A percentile compares a stretch with the other conserved stretches of the same genome.
Evolutionary conservation across 2,797 vertebrate genomes (phyloP).

Genomic region (Lepidocolaptes lacrymiger): DNA sequence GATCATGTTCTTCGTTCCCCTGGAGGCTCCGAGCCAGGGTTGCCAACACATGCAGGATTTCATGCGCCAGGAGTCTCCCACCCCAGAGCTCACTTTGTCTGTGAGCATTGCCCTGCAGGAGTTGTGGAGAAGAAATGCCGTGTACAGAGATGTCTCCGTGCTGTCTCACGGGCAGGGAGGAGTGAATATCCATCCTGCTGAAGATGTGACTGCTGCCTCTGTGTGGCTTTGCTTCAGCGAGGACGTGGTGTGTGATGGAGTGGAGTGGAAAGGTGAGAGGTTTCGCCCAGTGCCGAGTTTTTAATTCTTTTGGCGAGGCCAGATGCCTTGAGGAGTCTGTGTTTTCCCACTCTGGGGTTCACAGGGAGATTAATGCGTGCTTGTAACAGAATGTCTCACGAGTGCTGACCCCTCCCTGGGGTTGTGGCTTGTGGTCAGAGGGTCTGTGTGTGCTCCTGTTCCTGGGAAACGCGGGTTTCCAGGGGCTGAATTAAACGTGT

Average conservation of each 20-base stretch:
- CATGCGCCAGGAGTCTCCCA: not conserved
- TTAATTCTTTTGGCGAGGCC: not conserved
- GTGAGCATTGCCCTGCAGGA: rapidly evolving
- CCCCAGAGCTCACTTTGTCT: not conserved
- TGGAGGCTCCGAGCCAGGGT: not conserved
- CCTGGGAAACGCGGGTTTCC: not conserved
- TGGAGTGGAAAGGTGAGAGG: not conserved
- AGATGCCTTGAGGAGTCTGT: rapidly evolving
- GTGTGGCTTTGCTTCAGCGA: not conserved
- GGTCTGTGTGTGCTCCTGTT: not conserved
- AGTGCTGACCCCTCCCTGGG: not conserved
- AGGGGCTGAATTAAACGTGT: not conserved
- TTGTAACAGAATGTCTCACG: not conserved
- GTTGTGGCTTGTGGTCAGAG: not conserved
- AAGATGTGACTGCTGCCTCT: not conserved
- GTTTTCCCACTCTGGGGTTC: not conserved
- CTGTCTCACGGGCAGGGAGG: not conserved
- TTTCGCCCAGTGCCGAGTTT: not conserved
- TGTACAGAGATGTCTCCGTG: not conserved
- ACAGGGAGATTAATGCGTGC: rapidly evolving
- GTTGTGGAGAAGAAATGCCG: rapidly evolving
- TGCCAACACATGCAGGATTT: not conserved
- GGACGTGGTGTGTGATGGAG: not conserved
- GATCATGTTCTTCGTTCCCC: not conserved
- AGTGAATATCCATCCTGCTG: not conserved